Evolutionary conservation across 2,113 vertebrate genomes (phyloP), one percentile per base, ranked within the genome.

Genomic region (Tetrax tetrax): DNA sequence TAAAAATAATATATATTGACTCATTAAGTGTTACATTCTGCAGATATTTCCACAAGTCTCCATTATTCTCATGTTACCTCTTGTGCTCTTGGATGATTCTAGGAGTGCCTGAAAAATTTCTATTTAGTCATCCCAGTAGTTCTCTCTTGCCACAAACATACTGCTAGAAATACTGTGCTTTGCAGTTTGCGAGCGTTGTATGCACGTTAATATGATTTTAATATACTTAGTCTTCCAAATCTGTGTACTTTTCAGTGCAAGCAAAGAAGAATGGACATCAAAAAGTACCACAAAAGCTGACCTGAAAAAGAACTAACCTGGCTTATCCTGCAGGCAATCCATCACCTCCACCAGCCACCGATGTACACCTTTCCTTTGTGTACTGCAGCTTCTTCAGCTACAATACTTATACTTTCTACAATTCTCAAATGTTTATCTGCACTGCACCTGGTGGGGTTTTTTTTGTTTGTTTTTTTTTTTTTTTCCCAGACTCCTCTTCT

Each of bases 21-120:
- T 93, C 78, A 78, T 97, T 96, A 81, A 93, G 80, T 86, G 81
- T 35, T 68, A 87, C 8, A 90, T 95, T 91, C 59, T 95, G 50
- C 65, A 93, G 83, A 87, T 94, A 76, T 43, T 82, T 88, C 37
- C 59, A 71, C n/a, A 77, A 75, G 38, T 23, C 63, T 93, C 25
- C 50, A 60, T 93, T 91, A 65, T 72, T 79, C 8, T 77, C 56
- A 22, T 64, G 14, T 56, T 85, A 45, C 35, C 72, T 48, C 23
- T 14, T 83, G 33, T 88, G 6, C 29, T 70, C 45, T 35, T 95
- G 31, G 3, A 7, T 89, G 64, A 81, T 87, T 96, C 64, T 28
- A 83, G 41, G 50, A 31, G 37, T 13, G 35, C 45, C n/a, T 45
- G 37, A 89, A 41, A 41, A 41, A 41, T 41, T 41, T 41, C 41